A percentile compares a stretch with the other conserved stretches of the same genome.
phyloP scores from a whole-genome alignment of 2,797 vertebrate genomes.

The Sebastes umbrosus region DNA sequence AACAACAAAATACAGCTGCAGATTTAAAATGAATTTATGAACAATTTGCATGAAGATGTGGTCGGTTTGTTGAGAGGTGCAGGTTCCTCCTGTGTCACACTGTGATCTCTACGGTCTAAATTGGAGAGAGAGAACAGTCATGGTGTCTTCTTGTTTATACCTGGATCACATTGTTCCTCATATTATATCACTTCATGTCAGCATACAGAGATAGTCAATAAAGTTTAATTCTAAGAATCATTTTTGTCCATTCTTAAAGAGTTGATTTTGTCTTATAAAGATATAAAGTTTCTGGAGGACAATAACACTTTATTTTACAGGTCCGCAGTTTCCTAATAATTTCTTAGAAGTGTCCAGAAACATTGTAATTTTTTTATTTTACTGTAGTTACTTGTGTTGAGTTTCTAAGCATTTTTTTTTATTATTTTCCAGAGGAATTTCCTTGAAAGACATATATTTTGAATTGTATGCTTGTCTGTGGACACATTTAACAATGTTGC shows the following conservation, averaged over 20 bases:
- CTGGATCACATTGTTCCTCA: not conserved
- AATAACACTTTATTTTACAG: not conserved
- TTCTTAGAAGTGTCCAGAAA: too few relatives aligned
- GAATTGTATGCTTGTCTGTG: not conserved
- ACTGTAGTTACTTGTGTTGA: too few relatives aligned
- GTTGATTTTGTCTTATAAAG: not conserved
- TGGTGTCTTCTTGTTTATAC: not conserved
- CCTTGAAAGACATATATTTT: not conserved
- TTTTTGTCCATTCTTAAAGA: not conserved
- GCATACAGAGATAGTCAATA: not conserved
- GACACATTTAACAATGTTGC: not conserved
- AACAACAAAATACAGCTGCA: not conserved
- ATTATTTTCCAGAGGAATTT: not conserved
- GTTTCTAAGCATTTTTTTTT: too few relatives aligned
- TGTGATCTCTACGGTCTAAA: slow-evolving; percentile 49
- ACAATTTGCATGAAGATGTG: not conserved
- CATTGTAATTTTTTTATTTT: not conserved
- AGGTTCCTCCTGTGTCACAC: slow-evolving; percentile 28
- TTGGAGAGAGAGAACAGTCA: slow-evolving; percentile 18
- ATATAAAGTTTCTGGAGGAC: not conserved
- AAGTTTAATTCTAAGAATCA: not conserved
- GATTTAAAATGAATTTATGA: not conserved
- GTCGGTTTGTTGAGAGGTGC: not conserved
- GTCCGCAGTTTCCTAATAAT: too few relatives aligned
- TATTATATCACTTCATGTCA: not conserved